phyloP scores from a whole-genome alignment of 2,797 vertebrate genomes.

The Sternotherus odoratus region DNA sequence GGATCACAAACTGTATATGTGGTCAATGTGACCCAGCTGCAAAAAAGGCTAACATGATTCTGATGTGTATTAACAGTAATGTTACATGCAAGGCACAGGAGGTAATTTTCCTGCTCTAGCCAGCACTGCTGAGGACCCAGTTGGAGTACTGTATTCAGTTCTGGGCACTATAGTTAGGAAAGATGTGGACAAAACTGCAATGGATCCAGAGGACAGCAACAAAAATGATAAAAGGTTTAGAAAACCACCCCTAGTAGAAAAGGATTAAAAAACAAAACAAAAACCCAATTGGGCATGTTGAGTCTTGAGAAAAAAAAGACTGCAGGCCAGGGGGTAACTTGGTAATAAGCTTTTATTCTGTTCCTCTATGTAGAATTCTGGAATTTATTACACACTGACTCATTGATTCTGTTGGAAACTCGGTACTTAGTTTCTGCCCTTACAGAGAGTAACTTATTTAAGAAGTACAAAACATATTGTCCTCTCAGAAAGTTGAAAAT shows the following conservation, averaged over 20 bases:
- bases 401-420: background rate
- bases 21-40: background rate
- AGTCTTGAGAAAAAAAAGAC: background rate
- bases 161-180: background rate
- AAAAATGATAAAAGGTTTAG: background rate
- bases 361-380: rapidly evolving
- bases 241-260: background rate
- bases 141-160: background rate
- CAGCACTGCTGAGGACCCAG: background rate
- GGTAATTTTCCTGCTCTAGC: background rate
- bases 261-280: background rate
- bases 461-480: background rate
- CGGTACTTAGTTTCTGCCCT: background rate
- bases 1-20: background rate
- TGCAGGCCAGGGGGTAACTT: no score
- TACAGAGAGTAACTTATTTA: background rate
- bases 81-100: background rate
- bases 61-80: background rate
- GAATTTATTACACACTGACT: background rate
- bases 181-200: background rate
- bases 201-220: background rate
- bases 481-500: background rate
- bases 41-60: background rate
- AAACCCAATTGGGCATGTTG: background rate
- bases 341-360: background rate